Evolutionary conservation across 2,888 invertebrate genomes (phyloP), one percentile per base, ranked within the genome.

Genomic region (Gibbula magus): DNA sequence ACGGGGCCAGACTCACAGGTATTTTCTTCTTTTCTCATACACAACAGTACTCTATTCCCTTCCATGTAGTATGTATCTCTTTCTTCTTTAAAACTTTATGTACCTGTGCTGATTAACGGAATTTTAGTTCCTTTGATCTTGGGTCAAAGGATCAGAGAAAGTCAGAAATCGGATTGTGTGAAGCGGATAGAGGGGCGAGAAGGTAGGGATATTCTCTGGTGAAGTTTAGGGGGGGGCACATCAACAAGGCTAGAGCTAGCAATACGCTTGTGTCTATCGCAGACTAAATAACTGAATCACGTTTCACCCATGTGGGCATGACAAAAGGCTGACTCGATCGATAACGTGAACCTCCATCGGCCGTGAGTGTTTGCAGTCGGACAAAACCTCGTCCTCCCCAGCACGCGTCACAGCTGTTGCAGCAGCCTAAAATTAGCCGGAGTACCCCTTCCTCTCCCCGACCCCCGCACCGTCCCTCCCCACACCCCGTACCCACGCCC

Each of bases 331-430:
- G 51, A n/a, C 32, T 22, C 32, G 35, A 78, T 78, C 78, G 78
- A 78, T 78, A 78, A 70, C 29, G 18, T 13, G 53, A 70, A 53
- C 61, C 77, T 67, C 77, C 29, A 20, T 76, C 39, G 66, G 56
- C 53, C 52, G 52, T 70, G 51, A 70, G 22, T 54, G 76, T 81
- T 79, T 79, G 79, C 79, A 79, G 79, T 78, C 56, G 82, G 80
- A 82, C 81, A 79, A 79, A 75, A 78, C 78, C 73, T 77, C 74
- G 25, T 61, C 73, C 77, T 35, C 70, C 54, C 45, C 54, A 81
- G 79, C 84, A 80, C 82, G 80, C 79, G 82, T 45, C 81, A 70
- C 82, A 84, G 84, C 84, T 84, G 84, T 82, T 81, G 70, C 81
- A 74, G 56, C 75, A 16, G 66, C 54, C 51, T 53, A 77, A 76